Base-by-base conservation (phyloP, 2,797 vertebrate genomes). In the Cephalopachus bancanus region DNA sequence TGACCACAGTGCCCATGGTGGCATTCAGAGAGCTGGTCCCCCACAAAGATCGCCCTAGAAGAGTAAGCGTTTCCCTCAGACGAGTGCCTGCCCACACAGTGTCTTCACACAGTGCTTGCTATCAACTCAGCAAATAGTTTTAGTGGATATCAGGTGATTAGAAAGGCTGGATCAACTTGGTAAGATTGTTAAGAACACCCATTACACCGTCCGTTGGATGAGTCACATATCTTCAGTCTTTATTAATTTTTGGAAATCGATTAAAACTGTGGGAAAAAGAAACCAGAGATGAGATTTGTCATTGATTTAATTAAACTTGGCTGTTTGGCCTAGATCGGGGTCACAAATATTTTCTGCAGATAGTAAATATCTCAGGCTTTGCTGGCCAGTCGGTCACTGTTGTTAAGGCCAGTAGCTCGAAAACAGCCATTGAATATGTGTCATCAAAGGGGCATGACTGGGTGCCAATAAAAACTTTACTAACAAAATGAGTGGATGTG, bases 221-320 rank as follows among this genome's bases (percentile, higher is more conserved):
- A 60, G 17, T 33, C 30, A 7, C 19, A 69, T 12, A 74, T 17
- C 28, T 67, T 84, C 22, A 24, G 37, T 30, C 33, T 12, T 84
- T 84, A 17, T 81, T 89, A 83, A 69, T 55, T 37, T 72, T 78
- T 87, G 30, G 28, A n/a, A 57, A 67, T 94, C 53, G 44, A 7
- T 88, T 87, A 89, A 94, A 91, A 62, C 20, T 44, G 51, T 7
- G 60, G 11, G 53, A 22, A 60, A 64, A 85, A 62, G 83, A 91
- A 93, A 62, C 7, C 16, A 64, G 62, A 60, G 49, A 12, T 96
- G 64, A 92, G 81, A 86, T 71, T n/a, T 75, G 86, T 4, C 33
- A 16, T 30, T 75, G 14, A 79, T 44, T 28, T 90, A 64, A 62
- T 85, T 89, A 91, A 81, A 37, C 3, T 49, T 4, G 5, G 59